Base-by-base conservation (phyloP, 2,888 invertebrate genomes). In the Drosophila paranaensis region DNA sequence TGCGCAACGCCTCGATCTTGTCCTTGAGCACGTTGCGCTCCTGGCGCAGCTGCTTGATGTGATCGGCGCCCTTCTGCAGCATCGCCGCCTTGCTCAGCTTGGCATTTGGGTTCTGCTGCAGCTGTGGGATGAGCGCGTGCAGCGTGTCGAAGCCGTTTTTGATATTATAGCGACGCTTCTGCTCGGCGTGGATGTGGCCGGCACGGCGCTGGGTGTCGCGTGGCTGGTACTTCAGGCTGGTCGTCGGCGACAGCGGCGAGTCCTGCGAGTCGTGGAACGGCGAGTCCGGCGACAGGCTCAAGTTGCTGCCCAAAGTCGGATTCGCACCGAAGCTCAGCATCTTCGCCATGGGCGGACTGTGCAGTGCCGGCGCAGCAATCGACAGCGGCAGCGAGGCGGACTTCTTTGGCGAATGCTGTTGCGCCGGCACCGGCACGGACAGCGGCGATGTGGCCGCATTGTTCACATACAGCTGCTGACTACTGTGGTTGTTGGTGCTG, bases 1-100 rank as follows among this genome's bases (percentile, higher is more conserved):
- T 96, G 77, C 96, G 95, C 81, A 98, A 93, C 74, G 95, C 95
- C 82, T 97, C 97, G 94, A 98, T 97, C 93, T 98, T 98, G 73
- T 98, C 97, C 90, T 97, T 97, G 73, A 98, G 95, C 90, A 96
- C 95, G 89, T 95, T 95, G 71, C 98, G 94, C 92, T 99, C 98
- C 33, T 95, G 94, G 86, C 97, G 96, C 83, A 99, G 93, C 91
- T 97, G 97, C 89, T 96, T 96, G 75, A 98, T 98, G 91, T 98
- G 98, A 86, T 99, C 98, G 8, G 98, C 98, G 67, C 98, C 98
- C 92, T 98, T 98, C 92, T 98, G 98, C 61, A 99, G 93, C 97
- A 98, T 98, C 20, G 98, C 98, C 46, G 98, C 98, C 93, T 99
- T 99, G 93, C 97, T 97, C 82, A 97, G 94, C 95, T 98, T 98